phyloP scores from a whole-genome alignment of 2,888 invertebrate species.

The Mythimna vitellina region DNA sequence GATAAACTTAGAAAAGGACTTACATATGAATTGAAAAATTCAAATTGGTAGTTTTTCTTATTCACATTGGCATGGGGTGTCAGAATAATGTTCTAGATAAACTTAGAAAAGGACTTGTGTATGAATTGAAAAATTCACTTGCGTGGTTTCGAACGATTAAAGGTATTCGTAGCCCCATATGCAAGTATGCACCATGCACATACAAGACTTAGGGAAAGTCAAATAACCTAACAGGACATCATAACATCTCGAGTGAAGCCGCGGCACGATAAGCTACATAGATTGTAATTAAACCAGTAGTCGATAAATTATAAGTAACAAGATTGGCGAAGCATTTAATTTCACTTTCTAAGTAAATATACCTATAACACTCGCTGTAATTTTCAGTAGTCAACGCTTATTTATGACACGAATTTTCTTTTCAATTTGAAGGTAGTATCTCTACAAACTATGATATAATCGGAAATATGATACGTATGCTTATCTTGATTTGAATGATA shows the following conservation, averaged over 20 bases:
- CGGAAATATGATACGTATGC: conserved; percentile 28
- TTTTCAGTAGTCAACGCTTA: conserved; percentile 49
- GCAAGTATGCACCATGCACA: not conserved
- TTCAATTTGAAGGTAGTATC: conserved; percentile 1
- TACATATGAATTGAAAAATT: too few species aligned
- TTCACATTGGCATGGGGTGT: too few species aligned
- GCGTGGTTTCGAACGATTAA: not conserved
- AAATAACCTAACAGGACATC: conserved; percentile 54
- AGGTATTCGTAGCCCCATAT: not conserved
- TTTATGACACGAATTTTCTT: conserved; percentile 50
- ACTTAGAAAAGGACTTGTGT: too few species aligned
- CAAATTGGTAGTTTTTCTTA: too few species aligned
- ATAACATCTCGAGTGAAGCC: conserved; percentile 55
- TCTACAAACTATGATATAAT: conserved; percentile 23
- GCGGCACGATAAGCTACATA: conserved; percentile 58
- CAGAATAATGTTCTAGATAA: too few species aligned
- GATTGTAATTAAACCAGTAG: conserved; percentile 67
- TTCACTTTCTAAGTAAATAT: conserved; percentile 65
- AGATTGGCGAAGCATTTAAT: conserved; percentile 60
- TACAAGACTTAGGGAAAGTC: conserved; percentile 54
- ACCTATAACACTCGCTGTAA: conserved; percentile 49
- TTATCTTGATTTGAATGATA: conserved; percentile 33
- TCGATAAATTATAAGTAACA: conserved; percentile 60
- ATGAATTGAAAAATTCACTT: too few species aligned
- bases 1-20: too few species aligned